Percentiles rank a stretch among this genome's conserved stretches.
Evolutionary conservation across 2,113 vertebrate species (phyloP).

Genomic region (Accipiter virgatus): DNA sequence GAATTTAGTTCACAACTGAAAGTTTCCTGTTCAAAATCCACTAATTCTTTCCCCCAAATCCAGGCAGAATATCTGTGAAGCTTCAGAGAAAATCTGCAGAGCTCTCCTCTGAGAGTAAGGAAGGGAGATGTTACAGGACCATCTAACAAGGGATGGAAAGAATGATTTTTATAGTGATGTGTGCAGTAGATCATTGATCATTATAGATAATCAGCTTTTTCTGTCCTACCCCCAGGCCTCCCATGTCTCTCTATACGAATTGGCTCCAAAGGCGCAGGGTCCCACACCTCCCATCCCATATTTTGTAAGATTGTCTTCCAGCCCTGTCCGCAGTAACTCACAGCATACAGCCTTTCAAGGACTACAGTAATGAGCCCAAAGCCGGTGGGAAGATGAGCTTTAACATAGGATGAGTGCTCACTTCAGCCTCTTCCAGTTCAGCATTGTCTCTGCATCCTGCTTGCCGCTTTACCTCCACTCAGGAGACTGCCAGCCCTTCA

Average conservation of each 20-base stretch:
- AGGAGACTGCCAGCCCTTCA: background rate
- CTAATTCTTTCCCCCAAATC: background rate
- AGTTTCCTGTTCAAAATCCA: background rate
- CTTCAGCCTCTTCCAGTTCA: background rate
- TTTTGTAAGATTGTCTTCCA: background rate
- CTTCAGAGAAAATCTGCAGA: background rate
- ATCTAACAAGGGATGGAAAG: background rate
- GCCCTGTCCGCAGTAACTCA: background rate
- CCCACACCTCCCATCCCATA: background rate
- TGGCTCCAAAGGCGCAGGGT: background rate
- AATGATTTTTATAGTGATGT: background rate
- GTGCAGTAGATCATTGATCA: background rate
- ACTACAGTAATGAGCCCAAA: background rate
- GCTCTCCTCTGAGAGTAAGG: background rate
- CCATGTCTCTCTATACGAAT: background rate
- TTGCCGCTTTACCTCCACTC: background rate
- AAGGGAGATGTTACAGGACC: background rate
- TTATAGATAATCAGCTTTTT: background rate
- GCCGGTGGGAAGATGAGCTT: background rate
- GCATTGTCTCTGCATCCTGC: background rate
- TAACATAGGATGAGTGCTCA: background rate
- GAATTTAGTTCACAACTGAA: slow-evolving; percentile 2
- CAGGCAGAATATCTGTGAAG: background rate
- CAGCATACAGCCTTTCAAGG: background rate
- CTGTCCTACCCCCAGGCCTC: background rate